Conservation (phyloP, 2,797 vertebrate species). For the Danio jaintianensis region DNA sequence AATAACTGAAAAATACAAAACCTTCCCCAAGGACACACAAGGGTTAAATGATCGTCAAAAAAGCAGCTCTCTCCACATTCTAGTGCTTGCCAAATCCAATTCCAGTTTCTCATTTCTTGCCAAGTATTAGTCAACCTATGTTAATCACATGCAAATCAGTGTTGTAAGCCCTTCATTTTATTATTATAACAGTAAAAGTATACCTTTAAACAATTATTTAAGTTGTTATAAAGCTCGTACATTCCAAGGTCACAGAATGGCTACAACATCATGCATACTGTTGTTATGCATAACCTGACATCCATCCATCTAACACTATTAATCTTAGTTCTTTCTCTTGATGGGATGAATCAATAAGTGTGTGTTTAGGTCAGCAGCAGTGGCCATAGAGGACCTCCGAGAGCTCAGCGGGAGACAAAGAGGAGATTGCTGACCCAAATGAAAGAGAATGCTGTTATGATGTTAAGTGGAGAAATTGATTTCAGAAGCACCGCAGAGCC, state of each 20-base stretch:
- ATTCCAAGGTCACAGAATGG: background rate
- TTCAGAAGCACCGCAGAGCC: slow-evolving; percentile 17
- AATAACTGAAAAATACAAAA: too few relatives aligned
- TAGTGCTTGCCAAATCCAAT: background rate
- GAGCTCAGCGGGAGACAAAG: slow-evolving; percentile 22
- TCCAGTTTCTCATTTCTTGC: background rate
- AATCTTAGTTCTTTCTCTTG: slow-evolving; percentile 60
- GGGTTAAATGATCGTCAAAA: background rate
- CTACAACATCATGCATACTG: background rate
- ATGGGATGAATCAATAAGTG: slow-evolving; percentile 68
- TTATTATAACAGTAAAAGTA: background rate
- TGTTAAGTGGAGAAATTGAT: slow-evolving; percentile 25
- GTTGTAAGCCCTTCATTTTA: too few relatives aligned
- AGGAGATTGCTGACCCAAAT: slow-evolving; percentile 13
- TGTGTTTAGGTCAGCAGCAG: slow-evolving; percentile 58
- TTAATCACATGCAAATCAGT: background rate
- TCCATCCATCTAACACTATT: slow-evolving; percentile 72
- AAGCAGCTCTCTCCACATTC: background rate
- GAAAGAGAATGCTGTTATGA: background rate
- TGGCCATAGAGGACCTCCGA: slow-evolving; percentile 8
- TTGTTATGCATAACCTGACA: slow-evolving; percentile 35
- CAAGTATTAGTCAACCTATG: background rate
- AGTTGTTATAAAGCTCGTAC: background rate
- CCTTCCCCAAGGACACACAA: too few relatives aligned
- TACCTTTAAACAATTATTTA: background rate